Evolutionary conservation across 2,797 vertebrate species (phyloP), one percentile per base, ranked within the genome.

Genomic region (Loriculus beryllinus): DNA sequence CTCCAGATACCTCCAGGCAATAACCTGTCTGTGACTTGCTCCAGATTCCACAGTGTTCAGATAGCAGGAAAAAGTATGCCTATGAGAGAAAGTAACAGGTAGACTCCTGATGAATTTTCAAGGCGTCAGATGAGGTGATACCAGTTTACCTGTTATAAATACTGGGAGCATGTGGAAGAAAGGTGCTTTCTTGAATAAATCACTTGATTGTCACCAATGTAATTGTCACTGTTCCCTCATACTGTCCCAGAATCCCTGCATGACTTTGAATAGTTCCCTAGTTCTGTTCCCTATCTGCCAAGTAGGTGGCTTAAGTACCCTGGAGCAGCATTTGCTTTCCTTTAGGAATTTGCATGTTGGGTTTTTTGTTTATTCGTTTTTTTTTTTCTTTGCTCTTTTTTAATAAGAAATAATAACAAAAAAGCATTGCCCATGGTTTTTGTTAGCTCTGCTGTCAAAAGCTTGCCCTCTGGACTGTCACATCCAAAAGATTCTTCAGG

Each of bases 21-120:
- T 60, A 85, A 56, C 49, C 62, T 72, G 49, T 47, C 62, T 92
- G 59, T 91, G 80, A 47, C 70, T 95, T 83, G 52, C 70, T 90
- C 62, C n/a, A 26, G 17, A 29, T 67, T 75, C 79, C 62, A 62
- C 13, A 57, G 57, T 14, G 31, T 77, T 91, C 68, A 71, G 68
- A 75, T 7, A 64, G 48, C 28, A 77, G 64, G n/a, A 49, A 86
- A 82, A 67, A 10, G 28, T 35, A 28, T 16, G 14, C 13, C 9
- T 13, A 10, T 70, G 78, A 68, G 31, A 69, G 28, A 29, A 70
- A 49, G 52, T 42, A 22, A 21, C 22, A 29, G 13, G 4, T 2
- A 63, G 51, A 67, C 40, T 86, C 9, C 29, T 70, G 78, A 57
- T 67, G 25, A 59, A 60, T 85, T 93, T 74, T 67, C 19, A 48